Base-by-base conservation (phyloP, 1,140 invertebrate species). In the Helicoverpa armigera region DNA sequence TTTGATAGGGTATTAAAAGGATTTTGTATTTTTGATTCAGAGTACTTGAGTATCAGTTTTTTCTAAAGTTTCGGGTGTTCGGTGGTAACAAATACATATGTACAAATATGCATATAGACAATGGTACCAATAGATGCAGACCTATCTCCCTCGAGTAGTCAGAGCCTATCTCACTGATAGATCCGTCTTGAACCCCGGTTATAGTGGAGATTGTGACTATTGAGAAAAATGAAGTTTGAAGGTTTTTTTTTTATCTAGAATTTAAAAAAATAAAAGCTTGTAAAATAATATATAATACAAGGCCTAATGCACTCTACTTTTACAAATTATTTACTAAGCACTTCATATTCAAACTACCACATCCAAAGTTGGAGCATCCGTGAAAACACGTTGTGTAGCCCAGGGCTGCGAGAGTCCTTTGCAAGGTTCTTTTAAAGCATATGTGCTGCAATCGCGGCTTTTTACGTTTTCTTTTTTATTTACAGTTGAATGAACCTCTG, bases 331-430 rank as follows among this genome's bases (percentile, higher is more conserved):
- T 61, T 29, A 72, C 14, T 29, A 14, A 1, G 23, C 18, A 51
- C 60, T 69, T 48, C 11, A 60, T 16, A 56, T 11, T 61, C n/a
- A 2, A 54, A 48, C 18, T 72, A 29, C 67, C 78, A n/a, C 43
- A 79, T 79, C 54, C 67, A 50, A 58, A 13, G 0, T 2, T 79
- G 2, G 3, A 53, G 7, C 51, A 50, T 70, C 13, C 48, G n/a
- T n/a, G 14, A 69, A 14, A n/a, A 48, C 63, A 50, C 75, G 29
- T 43, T 65, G 31, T 50, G 18, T 72, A 78, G 65, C 80, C 80
- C 29, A n/a, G 50, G 67, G 80, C 80, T 48, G 53, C 16, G 48
- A 77, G 80, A 53, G 67, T 82, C 74, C 80, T 82, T 72, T 82
- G 80, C 80, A 14, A 12, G 48, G 56, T 65, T 82, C 67, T 82